phyloP scores from a whole-genome alignment of 1,140 invertebrate genomes.

The Euura lappo region DNA sequence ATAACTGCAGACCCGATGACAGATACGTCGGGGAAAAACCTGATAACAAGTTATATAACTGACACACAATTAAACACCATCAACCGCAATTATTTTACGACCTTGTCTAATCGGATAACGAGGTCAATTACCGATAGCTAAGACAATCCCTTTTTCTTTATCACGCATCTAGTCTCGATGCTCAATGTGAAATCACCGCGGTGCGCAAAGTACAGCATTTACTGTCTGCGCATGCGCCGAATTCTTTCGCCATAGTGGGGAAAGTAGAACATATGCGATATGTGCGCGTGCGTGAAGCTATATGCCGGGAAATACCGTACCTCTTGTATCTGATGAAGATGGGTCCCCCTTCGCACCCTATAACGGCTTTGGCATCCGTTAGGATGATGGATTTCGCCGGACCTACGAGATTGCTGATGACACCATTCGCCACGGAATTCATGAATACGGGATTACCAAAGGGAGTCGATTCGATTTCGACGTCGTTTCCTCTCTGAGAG shows the following conservation, averaged over 20 bases:
- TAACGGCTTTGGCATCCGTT: constrained; percentile 64
- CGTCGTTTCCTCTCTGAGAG: constrained; percentile 43
- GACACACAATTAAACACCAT: background rate
- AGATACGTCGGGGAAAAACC: too few species aligned
- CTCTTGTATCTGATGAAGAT: constrained; percentile 51
- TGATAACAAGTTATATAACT: too few species aligned
- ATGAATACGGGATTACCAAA: constrained; percentile 65
- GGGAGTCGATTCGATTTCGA: constrained; percentile 62
- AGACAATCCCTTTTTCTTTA: background rate
- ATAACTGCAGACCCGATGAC: too few species aligned
- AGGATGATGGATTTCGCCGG: constrained; percentile 61
- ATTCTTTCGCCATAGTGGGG: constrained; percentile 14
- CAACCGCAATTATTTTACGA: background rate
- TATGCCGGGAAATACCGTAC: constrained; percentile 21
- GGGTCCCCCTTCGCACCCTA: constrained; percentile 67
- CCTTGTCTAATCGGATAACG: background rate
- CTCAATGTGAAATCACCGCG: background rate
- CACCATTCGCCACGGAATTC: constrained; percentile 62
- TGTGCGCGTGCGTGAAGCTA: constrained; percentile 11
- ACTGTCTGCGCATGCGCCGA: background rate
- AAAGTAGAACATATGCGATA: constrained; percentile 14
- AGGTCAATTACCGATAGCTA: background rate
- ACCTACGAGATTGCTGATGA: constrained; percentile 65
- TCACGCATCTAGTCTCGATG: background rate
- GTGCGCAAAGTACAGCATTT: background rate